Percentiles rank a stretch among this genome's conserved stretches.
These are phyloP conservation scores for Tethya wilhelma DNA, from an alignment of 37 sponge, comb jelly and placozoan genomes.

Conservation along the genomic window DNA sequence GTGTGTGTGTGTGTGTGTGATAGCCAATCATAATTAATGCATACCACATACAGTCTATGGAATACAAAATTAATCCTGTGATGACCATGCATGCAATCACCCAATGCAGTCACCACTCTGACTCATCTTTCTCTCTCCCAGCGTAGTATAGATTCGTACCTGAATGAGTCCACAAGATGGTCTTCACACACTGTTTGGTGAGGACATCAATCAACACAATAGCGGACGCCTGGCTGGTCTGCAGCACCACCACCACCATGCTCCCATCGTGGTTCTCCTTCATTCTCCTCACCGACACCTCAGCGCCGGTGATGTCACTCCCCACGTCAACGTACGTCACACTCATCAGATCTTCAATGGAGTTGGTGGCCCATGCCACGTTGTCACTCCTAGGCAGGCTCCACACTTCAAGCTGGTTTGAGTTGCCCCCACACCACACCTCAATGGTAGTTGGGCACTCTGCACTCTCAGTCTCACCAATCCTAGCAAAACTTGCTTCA, in stretches of 20 bases:
- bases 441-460: slow-evolving; percentile 19
- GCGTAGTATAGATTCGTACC: no score
- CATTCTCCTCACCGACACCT: background rate
- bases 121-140: no score
- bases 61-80: background rate
- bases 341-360: background rate
- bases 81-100: no score
- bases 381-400: background rate
- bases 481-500: background rate
- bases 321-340: background rate
- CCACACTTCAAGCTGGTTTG: slow-evolving; percentile 32
- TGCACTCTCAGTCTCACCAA: background rate
- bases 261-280: background rate
- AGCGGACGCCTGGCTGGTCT: background rate
- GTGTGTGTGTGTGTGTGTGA: no score
- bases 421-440: slow-evolving; percentile 53
- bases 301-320: background rate
- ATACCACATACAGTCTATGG: background rate
- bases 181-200: slow-evolving; percentile 2
- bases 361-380: background rate
- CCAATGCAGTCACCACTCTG: no score
- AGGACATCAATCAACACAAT: background rate
- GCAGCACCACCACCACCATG: slow-evolving; percentile 17
- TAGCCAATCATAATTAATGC: no score
- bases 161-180: slow-evolving; percentile 1